A percentile compares a stretch with the other conserved stretches of the same genome.
These are phyloP conservation scores for Siphonodentalium dalli DNA, from an alignment of 2,888 invertebrate species.

Conservation along the genomic window DNA sequence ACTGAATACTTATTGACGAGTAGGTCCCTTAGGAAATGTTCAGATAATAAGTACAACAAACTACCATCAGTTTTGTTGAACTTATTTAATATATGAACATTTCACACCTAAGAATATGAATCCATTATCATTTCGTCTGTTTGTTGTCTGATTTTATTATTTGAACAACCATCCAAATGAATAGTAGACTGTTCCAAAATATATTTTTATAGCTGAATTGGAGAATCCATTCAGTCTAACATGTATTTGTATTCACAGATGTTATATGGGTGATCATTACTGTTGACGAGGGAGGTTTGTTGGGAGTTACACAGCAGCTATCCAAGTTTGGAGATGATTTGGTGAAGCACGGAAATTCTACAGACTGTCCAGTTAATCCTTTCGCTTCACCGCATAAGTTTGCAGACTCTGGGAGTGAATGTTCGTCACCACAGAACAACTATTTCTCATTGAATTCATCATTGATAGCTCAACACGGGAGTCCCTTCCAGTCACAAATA, in stretches of 20 bases:
- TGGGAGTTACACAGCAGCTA: conserved; percentile 82
- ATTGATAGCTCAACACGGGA: conserved; percentile 36
- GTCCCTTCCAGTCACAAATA: conserved; percentile 30
- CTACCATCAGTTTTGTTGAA: too few relatives aligned
- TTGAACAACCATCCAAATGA: too few relatives aligned
- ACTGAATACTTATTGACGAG: too few relatives aligned
- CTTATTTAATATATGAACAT: not conserved
- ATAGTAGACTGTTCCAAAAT: too few relatives aligned
- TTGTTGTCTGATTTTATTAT: too few relatives aligned
- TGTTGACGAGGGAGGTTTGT: conserved; percentile 81
- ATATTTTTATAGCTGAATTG: too few relatives aligned
- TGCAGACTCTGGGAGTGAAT: conserved; percentile 7
- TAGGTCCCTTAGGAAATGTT: too few relatives aligned
- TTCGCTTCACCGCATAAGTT: conserved; percentile 41
- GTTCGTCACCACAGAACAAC: conserved; percentile 1
- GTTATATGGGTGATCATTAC: conserved; percentile 82
- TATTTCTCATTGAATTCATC: conserved; percentile 35
- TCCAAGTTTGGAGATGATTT: conserved; percentile 68
- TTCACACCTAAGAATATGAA: too few relatives aligned
- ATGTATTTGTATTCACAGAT: conserved; percentile 69
- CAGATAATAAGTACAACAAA: too few relatives aligned
- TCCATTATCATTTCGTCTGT: too few relatives aligned
- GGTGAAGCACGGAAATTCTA: conserved; percentile 29
- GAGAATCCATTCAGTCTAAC: too few relatives aligned
- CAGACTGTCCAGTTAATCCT: conserved; percentile 38